phyloP scores from a whole-genome alignment of 2,113 vertebrate species.

The Sakesphorus luctuosus region DNA sequence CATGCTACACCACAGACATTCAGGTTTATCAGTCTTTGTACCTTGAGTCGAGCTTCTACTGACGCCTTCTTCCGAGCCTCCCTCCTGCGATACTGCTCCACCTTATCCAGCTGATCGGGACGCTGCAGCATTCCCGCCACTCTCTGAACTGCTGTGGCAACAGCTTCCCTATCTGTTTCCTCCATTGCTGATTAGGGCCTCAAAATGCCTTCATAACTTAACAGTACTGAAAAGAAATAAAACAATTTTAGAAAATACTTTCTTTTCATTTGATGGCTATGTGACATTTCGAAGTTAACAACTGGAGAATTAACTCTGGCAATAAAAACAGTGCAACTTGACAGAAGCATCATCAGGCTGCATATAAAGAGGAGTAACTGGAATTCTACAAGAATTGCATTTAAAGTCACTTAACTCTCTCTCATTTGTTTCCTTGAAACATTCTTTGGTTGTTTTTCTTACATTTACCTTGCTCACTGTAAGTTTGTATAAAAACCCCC shows the following conservation, averaged over 20 bases:
- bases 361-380: background rate
- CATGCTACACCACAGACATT: background rate
- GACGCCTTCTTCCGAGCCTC: constrained; percentile 98
- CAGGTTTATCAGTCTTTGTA: constrained; percentile 22
- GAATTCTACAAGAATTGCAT: background rate
- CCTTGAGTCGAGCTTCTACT: constrained; percentile 95
- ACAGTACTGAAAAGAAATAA: background rate
- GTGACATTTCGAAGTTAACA: background rate
- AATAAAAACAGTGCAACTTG: background rate
- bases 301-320: background rate
- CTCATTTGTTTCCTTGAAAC: background rate
- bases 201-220: constrained; percentile 43
- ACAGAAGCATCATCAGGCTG: background rate
- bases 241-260: background rate
- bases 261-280: background rate
- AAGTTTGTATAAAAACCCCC: background rate
- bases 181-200: constrained; percentile 80
- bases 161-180: constrained; percentile 92
- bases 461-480: background rate
- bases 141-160: constrained; percentile 93
- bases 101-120: constrained; percentile 97
- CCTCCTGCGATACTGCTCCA: constrained; percentile 93
- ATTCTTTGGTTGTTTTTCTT: background rate
- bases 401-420: background rate
- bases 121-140: constrained; percentile 98